These are phyloP conservation scores for Nothocercus julius DNA, from an alignment of 2,113 vertebrate genomes.

Conservation along the genomic window DNA sequence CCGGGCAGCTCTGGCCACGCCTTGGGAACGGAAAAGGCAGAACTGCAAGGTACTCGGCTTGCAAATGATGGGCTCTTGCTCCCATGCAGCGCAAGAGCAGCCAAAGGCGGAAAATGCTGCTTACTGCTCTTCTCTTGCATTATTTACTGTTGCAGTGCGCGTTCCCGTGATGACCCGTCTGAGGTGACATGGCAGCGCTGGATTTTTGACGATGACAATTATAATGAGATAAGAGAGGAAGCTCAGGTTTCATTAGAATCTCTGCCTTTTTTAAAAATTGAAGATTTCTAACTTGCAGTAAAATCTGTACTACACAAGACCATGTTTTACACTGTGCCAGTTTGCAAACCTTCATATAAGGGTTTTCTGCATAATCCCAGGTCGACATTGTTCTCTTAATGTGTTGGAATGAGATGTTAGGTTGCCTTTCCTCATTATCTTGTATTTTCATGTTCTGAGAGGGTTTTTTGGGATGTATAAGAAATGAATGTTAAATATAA, in stretches of 20 bases:
- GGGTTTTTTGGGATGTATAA: not conserved
- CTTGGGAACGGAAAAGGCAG: not conserved
- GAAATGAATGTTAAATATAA: slow-evolving; percentile 5
- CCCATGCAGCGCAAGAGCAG: not conserved
- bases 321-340: slow-evolving; percentile 3
- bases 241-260: not conserved
- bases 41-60: not conserved
- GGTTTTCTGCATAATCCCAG: not conserved
- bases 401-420: not conserved
- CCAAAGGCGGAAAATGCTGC: not conserved
- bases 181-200: not conserved
- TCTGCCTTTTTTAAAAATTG: slow-evolving; percentile 30
- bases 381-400: not conserved
- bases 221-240: not conserved
- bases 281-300: slow-evolving; percentile 31
- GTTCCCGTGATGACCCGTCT: not conserved
- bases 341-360: not conserved
- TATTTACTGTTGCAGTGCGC: not conserved
- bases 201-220: not conserved
- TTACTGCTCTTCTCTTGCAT: not conserved
- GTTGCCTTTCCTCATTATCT: slow-evolving; percentile 10
- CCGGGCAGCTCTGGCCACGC: not conserved
- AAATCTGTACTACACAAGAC: not conserved
- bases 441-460: slow-evolving; percentile 20
- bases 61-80: not conserved